Evolutionary conservation across 2,113 vertebrate genomes (phyloP).

Genomic region (Apeltes quadracus): DNA sequence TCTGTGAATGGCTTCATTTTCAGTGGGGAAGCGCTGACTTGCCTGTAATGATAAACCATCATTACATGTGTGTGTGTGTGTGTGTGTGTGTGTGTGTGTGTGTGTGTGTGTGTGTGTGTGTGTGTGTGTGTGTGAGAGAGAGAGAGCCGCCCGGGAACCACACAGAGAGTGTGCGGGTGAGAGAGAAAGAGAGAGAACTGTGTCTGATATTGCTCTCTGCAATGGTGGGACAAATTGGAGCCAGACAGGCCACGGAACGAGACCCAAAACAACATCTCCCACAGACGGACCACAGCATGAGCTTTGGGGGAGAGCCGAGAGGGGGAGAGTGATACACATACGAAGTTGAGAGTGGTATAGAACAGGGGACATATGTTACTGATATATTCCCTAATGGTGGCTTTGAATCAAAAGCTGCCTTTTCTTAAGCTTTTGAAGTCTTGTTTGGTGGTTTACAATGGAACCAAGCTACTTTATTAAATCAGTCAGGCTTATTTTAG

Average conservation of each 20-base stretch:
- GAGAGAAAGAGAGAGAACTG: constrained; percentile 58
- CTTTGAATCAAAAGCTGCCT: constrained; percentile 67
- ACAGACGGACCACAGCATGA: constrained; percentile 77
- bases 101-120: constrained; percentile 48
- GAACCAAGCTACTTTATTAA: constrained; percentile 65
- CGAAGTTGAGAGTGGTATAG: constrained; percentile 62
- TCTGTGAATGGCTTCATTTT: constrained; percentile 19
- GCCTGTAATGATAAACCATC: constrained; percentile 33
- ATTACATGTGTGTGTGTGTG: constrained; percentile 53
- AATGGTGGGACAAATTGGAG: constrained; percentile 83
- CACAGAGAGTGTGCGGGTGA: constrained; percentile 63
- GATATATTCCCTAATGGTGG: constrained; percentile 67
- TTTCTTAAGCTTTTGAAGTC: constrained; percentile 66
- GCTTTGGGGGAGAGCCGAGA: constrained; percentile 58
- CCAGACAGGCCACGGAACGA: constrained; percentile 79
- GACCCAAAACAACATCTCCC: constrained; percentile 80
- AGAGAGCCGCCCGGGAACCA: constrained; percentile 57
- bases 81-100: constrained; percentile 48
- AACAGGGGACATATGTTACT: constrained; percentile 68
- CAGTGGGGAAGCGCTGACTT: constrained; percentile 10
- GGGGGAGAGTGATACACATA: constrained; percentile 63
- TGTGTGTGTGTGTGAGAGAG: constrained; percentile 53
- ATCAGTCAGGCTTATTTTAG: constrained; percentile 65
- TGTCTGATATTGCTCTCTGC: constrained; percentile 78
- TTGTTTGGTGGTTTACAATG: constrained; percentile 54